Evolutionary conservation across 2,113 vertebrate genomes (phyloP).

Genomic region (Scomber scombrus): DNA sequence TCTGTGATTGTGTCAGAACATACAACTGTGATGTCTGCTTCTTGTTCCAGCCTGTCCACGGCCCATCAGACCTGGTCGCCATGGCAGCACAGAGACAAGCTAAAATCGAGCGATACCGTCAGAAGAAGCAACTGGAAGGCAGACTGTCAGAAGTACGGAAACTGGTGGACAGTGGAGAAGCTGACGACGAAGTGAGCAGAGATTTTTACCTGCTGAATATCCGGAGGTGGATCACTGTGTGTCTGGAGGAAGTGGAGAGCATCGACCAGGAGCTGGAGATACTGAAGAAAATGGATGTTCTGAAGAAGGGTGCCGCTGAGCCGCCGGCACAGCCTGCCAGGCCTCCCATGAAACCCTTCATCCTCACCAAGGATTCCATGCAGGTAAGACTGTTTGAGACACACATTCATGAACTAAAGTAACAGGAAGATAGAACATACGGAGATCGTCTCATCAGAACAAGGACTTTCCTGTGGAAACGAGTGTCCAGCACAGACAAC

Average conservation of each 20-base stretch:
- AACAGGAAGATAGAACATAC: too few species aligned
- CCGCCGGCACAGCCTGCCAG: conserved; percentile 65
- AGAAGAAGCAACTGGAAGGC: conserved; percentile 92
- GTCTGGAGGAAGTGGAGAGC: conserved; percentile 93
- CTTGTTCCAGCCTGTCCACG: conserved; percentile 48
- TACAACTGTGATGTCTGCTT: not conserved
- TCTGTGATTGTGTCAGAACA: too few species aligned
- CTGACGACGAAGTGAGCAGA: conserved; percentile 89
- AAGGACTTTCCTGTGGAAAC: too few species aligned
- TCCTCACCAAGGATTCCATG: conserved; percentile 90
- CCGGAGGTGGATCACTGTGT: conserved; percentile 87
- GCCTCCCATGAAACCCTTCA: conserved; percentile 90
- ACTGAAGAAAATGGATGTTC: conserved; percentile 84
- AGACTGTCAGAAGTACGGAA: conserved; percentile 84
- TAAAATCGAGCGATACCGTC: conserved; percentile 93
- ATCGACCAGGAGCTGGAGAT: conserved; percentile 93
- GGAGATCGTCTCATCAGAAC: too few species aligned
- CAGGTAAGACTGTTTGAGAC: conserved; percentile 79
- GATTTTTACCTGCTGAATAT: conserved; percentile 90
- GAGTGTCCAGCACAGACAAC: too few species aligned
- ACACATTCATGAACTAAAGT: not conserved
- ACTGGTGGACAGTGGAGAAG: conserved; percentile 86
- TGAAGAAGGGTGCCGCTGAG: conserved; percentile 70
- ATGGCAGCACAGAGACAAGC: conserved; percentile 91
- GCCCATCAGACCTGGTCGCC: conserved; percentile 82